These are phyloP conservation scores for Epicauta chinensis DNA, from an alignment of 1,140 invertebrate species.

Conservation along the genomic window DNA sequence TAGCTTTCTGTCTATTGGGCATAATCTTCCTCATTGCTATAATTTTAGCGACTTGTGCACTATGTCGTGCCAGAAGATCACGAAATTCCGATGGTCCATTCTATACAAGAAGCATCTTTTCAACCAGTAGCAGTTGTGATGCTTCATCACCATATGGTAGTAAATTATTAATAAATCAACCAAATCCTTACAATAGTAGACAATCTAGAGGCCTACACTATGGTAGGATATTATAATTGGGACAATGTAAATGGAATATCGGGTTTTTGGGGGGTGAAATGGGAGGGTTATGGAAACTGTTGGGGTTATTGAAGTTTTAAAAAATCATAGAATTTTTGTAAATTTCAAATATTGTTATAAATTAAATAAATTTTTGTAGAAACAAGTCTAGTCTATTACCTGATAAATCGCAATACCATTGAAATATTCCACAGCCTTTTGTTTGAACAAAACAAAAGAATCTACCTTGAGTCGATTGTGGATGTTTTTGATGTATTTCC, in stretches of 20 bases:
- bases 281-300: not conserved
- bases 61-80: conserved; percentile 50
- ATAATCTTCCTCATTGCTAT: conserved; percentile 60
- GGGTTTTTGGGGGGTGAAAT: conserved; percentile 4
- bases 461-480: not conserved
- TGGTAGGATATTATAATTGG: conserved; percentile 32
- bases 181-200: conserved; percentile 32
- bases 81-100: conserved; percentile 23
- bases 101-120: conserved; percentile 40
- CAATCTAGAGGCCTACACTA: conserved; percentile 34
- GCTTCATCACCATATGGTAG: conserved; percentile 34
- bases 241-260: not conserved
- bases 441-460: not conserved
- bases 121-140: conserved; percentile 34
- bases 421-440: too few species aligned
- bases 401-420: too few species aligned
- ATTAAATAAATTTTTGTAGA: too few species aligned
- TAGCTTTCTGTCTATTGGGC: conserved; percentile 61
- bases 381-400: too few species aligned
- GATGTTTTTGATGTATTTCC: not conserved
- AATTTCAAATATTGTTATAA: too few species aligned
- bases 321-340: conserved; percentile 1
- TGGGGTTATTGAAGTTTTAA: not conserved
- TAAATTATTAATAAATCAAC: conserved; percentile 36
- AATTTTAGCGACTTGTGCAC: conserved; percentile 56